phyloP scores from a whole-genome alignment of 2,797 vertebrate species.

The Dicrostonyx torquatus region DNA sequence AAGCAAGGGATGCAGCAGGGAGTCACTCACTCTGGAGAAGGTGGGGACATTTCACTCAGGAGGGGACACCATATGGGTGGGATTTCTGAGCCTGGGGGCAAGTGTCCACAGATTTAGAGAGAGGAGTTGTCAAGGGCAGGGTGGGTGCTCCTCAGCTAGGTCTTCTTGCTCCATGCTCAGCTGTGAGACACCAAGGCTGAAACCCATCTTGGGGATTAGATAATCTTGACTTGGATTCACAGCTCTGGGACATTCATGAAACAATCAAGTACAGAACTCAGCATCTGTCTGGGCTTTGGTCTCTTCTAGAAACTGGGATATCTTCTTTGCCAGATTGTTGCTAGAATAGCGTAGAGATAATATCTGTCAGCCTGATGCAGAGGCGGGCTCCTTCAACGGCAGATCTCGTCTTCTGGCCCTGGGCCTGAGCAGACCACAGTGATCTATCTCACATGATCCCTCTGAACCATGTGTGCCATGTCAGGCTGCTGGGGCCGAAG shows the following conservation, averaged over 20 bases:
- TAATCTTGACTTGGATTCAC: background rate
- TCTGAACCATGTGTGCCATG: accelerated
- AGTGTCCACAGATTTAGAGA: no score
- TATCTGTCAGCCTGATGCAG: background rate
- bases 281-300: background rate
- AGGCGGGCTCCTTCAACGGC: background rate
- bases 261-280: background rate
- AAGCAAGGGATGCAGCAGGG: accelerated
- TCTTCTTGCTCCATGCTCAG: background rate
- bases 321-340: background rate
- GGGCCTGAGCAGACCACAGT: background rate
- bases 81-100: background rate
- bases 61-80: background rate
- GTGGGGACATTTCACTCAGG: background rate
- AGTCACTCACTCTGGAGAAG: background rate
- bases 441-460: background rate
- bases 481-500: background rate
- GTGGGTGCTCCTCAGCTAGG: background rate
- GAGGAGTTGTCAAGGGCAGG: background rate
- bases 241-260: background rate
- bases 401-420: background rate
- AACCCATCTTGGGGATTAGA: background rate
- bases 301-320: background rate
- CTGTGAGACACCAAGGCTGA: background rate
- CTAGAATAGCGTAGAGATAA: accelerated